A percentile compares a stretch with the other conserved stretches of the same genome.
These are phyloP conservation scores for Hydropsyche tenuis DNA, from an alignment of 1,140 invertebrate genomes.

Conservation along the genomic window DNA sequence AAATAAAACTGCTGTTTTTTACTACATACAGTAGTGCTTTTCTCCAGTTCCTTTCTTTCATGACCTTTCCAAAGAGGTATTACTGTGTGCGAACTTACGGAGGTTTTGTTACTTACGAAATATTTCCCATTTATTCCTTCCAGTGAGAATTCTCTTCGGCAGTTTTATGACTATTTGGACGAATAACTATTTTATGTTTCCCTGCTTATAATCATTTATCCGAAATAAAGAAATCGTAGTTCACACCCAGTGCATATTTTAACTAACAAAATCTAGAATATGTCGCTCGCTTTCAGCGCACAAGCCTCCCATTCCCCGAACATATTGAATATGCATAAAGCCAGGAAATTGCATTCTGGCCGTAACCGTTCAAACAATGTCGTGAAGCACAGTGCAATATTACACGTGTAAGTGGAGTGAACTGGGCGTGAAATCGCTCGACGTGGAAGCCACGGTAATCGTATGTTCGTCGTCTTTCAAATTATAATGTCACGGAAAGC, in stretches of 20 bases:
- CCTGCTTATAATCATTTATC: no score
- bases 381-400: not conserved
- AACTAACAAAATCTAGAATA: no score
- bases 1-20: not conserved
- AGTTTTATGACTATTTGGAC: not conserved
- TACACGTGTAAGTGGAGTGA: not conserved
- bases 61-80: not conserved
- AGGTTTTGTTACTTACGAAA: not conserved
- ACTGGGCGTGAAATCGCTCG: not conserved
- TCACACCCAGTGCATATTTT: no score
- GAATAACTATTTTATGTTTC: not conserved
- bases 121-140: not conserved
- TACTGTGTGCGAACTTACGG: not conserved
- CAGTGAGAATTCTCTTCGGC: no score
- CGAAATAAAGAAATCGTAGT: no score
- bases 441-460: no score
- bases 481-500: no score
- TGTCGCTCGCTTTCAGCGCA: no score
- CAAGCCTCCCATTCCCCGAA: not conserved
- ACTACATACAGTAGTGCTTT: not conserved
- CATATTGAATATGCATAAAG: constrained; percentile 2
- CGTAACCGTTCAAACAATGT: not conserved
- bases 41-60: not conserved
- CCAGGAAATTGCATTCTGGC: not conserved
- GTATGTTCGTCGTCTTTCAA: no score